Percentiles rank a stretch among this genome's conserved stretches.
Conservation (phyloP, 2,888 invertebrate genomes). For the Chrysina gloriosa region DNA sequence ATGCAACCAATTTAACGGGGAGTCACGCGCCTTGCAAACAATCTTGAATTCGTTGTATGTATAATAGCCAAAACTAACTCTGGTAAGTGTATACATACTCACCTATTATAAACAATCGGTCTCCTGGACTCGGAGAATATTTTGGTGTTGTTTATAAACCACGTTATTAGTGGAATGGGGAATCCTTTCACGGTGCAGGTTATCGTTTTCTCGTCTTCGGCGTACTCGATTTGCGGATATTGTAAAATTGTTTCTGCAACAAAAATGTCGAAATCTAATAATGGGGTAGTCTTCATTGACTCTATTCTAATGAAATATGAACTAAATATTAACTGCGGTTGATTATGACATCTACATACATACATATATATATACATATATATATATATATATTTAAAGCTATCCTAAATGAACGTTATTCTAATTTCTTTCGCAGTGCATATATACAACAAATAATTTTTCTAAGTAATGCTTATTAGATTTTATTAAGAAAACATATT, state of each 20-base stretch:
- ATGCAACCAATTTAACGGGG: too few relatives aligned
- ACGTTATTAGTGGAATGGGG: constrained; percentile 84
- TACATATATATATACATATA: too few relatives aligned
- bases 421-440: too few relatives aligned
- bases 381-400: too few relatives aligned
- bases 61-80: too few relatives aligned
- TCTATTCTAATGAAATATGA: not conserved
- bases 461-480: too few relatives aligned
- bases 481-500: too few relatives aligned
- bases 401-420: too few relatives aligned
- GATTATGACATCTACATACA: not conserved
- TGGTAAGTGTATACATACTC: not conserved
- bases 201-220: constrained; percentile 56
- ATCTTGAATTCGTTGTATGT: too few relatives aligned
- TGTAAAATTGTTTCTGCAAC: constrained; percentile 26
- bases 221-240: constrained; percentile 15
- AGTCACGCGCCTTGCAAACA: too few relatives aligned
- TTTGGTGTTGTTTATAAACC: constrained; percentile 81
- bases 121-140: constrained; percentile 65
- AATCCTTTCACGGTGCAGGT: constrained; percentile 81
- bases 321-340: too few relatives aligned
- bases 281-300: not conserved
- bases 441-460: too few relatives aligned
- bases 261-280: not conserved
- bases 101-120: constrained; percentile 38